A percentile compares a stretch with the other conserved stretches of the same genome.
phyloP scores from a whole-genome alignment of 2,797 vertebrate genomes.

The Tamandua tetradactyla region DNA sequence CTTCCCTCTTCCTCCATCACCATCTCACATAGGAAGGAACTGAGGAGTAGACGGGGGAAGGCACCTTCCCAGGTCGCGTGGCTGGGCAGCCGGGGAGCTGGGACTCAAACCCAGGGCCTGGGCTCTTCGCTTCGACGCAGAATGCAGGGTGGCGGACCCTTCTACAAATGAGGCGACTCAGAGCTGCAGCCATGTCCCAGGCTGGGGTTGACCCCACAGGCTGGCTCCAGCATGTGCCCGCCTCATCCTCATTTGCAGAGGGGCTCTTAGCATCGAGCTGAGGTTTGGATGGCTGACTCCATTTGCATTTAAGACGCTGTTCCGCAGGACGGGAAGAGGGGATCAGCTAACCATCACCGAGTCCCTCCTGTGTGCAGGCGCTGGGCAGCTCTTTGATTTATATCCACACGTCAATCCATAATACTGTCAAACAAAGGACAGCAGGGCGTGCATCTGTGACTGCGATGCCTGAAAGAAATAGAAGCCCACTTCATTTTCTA shows the following conservation, averaged over 20 bases:
- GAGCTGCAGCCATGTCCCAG: no score
- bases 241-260: neutral
- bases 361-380: neutral
- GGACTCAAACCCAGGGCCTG: neutral
- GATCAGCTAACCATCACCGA: neutral
- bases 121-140: neutral
- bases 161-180: neutral
- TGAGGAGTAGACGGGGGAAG: neutral
- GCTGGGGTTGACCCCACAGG: no score
- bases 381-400: neutral
- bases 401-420: neutral
- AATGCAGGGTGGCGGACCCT: neutral
- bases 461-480: neutral
- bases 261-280: neutral
- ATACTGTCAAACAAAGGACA: neutral
- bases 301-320: neutral
- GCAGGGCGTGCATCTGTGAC: neutral
- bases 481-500: neutral
- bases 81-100: neutral
- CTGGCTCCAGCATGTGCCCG: neutral
- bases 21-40: neutral
- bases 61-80: neutral
- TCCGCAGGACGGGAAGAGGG: neutral
- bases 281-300: neutral
- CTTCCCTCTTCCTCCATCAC: neutral